Evolutionary conservation across 1,140 invertebrate genomes (phyloP), one percentile per base, ranked within the genome.

Genomic region (Drosophila busckii): DNA sequence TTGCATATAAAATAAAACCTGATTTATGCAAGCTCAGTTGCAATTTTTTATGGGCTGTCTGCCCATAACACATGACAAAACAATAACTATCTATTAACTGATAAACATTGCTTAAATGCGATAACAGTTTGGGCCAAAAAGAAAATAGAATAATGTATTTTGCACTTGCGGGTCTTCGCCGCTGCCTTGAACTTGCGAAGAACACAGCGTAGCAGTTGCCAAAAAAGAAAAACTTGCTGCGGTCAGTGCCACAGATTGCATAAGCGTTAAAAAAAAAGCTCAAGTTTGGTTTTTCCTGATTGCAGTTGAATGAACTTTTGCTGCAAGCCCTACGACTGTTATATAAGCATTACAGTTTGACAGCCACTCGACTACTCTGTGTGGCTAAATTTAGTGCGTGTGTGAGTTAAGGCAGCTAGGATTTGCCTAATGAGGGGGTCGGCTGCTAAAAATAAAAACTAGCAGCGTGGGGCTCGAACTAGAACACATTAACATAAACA

Each of bases 371-470:
- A 19, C n/a, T 40, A 5, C 17, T 10, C 5, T n/a, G 9, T 7
- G 58, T 31, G 46, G 22, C 71, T 76, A 78, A 73, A 60, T 80
- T 80, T 78, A 80, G 71, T 71, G 41, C 63, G 49, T 5, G n/a
- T 19, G 12, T 15, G 20, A 25, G 40, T 20, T 22, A 10, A 10
- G 50, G 41, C 7, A 19, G 20, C 23, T 34, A 17, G 28, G 31
- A 34, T 38, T 78, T 71, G 71, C 71, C 59, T 69, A 82, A 70
- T 69, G 65, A n/a, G n/a, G n/a, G n/a, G n/a, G n/a, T 65, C 75
- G 76, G 75, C 60, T 75, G 75, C 75, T 82, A 82, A 35, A 82
- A 82, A 82, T 82, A 82, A 49, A 59, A 56, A 23, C 32, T 52
- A 49, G 48, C 61, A 45, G 58, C 42, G 15, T 35, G 3, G 22